Conservation (phyloP, 2,113 vertebrate species). For the Addax nasomaculatus region DNA sequence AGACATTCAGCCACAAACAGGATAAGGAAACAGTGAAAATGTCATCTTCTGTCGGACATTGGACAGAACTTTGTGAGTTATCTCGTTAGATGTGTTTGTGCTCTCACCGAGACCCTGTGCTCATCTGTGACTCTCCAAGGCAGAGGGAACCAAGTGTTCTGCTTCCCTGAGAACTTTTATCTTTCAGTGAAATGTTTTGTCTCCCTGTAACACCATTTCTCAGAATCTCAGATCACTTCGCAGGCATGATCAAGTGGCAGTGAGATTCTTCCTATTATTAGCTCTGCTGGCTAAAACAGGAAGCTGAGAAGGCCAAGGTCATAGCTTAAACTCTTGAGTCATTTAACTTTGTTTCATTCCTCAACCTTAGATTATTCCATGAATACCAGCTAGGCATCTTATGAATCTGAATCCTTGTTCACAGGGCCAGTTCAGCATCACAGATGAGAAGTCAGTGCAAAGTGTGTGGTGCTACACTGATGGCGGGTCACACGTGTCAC, state of each 20-base stretch:
- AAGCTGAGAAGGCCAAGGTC: slow-evolving; percentile 26
- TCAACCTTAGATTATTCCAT: background rate
- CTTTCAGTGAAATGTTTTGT: background rate
- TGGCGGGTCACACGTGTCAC: background rate
- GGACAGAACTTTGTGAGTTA: background rate
- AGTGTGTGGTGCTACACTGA: too few species aligned
- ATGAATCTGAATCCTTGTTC: background rate
- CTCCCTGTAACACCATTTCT: background rate
- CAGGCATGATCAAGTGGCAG: background rate
- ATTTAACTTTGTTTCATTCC: background rate
- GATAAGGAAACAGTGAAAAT: background rate
- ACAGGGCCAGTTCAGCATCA: background rate
- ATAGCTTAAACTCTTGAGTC: background rate
- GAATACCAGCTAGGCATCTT: background rate
- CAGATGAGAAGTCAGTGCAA: background rate
- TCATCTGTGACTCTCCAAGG: background rate
- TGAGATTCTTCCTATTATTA: slow-evolving; percentile 49
- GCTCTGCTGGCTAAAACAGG: background rate
- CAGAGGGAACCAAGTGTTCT: background rate
- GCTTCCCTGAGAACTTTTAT: background rate
- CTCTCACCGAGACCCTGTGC: background rate
- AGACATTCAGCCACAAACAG: background rate
- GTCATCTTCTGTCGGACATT: background rate
- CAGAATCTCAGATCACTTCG: background rate
- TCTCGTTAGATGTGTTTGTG: background rate